phyloP scores from a whole-genome alignment of 2,888 invertebrate species.

The Heliconius charithonia region DNA sequence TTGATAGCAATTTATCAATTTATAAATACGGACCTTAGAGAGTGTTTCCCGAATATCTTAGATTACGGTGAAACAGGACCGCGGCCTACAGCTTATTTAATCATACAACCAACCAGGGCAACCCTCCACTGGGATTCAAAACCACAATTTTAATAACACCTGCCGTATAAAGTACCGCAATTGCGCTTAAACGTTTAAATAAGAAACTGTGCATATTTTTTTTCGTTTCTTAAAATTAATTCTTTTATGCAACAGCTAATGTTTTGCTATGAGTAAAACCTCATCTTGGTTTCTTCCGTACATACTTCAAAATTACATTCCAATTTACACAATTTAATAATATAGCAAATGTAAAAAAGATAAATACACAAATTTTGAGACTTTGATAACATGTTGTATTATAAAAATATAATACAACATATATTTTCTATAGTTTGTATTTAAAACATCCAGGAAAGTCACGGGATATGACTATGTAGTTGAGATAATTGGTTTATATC shows the following conservation, averaged over 20 bases:
- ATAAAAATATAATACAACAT: background rate
- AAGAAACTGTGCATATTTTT: background rate
- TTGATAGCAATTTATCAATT: too few species aligned
- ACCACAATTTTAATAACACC: slow-evolving; percentile 12
- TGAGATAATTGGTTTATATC: slow-evolving; percentile 46
- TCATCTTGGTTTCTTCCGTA: too few species aligned
- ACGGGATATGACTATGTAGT: slow-evolving; percentile 7
- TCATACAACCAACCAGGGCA: background rate
- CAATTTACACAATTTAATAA: too few species aligned
- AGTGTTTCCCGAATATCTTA: too few species aligned
- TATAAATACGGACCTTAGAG: too few species aligned
- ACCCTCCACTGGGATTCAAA: background rate
- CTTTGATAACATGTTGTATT: background rate
- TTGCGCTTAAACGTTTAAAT: background rate
- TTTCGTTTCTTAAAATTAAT: background rate
- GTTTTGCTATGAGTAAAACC: too few species aligned
- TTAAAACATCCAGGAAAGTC: slow-evolving; percentile 21
- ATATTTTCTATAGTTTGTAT: background rate
- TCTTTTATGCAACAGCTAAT: background rate
- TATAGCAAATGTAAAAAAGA: too few species aligned
- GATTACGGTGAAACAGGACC: too few species aligned
- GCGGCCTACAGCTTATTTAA: too few species aligned
- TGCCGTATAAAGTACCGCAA: background rate
- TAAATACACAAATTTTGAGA: too few species aligned
- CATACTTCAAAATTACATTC: too few species aligned